phyloP scores from a whole-genome alignment of 64 coral and sea anemone genomes.

The Porites lutea region DNA sequence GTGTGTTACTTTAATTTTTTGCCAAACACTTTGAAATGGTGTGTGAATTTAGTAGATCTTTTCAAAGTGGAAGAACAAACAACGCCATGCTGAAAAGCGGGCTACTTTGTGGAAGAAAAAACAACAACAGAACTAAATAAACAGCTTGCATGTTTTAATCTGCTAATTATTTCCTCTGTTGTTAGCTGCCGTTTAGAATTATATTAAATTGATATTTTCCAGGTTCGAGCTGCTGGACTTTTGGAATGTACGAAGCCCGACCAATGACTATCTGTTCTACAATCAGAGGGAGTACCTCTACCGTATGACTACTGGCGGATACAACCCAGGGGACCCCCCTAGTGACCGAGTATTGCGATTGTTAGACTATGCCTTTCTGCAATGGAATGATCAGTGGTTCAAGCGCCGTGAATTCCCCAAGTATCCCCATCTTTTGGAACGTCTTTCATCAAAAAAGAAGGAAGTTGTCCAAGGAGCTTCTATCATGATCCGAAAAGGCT shows the following conservation, averaged over 20 bases:
- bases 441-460: background rate
- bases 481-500: slow-evolving; percentile 69
- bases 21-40: no score
- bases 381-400: slow-evolving; percentile 94
- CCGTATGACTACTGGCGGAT: slow-evolving; percentile 78
- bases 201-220: background rate
- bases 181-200: background rate
- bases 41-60: no score
- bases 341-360: slow-evolving; percentile 57
- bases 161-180: no score
- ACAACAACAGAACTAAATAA: no score
- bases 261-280: slow-evolving; percentile 83
- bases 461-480: slow-evolving; percentile 9
- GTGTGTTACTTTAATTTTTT: no score
- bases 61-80: no score
- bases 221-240: slow-evolving; percentile 69
- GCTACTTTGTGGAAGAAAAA: no score
- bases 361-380: slow-evolving; percentile 64
- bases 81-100: no score
- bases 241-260: slow-evolving; percentile 75
- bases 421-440: slow-evolving; percentile 61
- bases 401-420: slow-evolving; percentile 64
- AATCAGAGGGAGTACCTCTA: slow-evolving; percentile 87
- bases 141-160: no score
- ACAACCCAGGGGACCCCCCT: slow-evolving; percentile 40